phyloP scores from a whole-genome alignment of 2,888 invertebrate species.

The Apamea sordens region DNA sequence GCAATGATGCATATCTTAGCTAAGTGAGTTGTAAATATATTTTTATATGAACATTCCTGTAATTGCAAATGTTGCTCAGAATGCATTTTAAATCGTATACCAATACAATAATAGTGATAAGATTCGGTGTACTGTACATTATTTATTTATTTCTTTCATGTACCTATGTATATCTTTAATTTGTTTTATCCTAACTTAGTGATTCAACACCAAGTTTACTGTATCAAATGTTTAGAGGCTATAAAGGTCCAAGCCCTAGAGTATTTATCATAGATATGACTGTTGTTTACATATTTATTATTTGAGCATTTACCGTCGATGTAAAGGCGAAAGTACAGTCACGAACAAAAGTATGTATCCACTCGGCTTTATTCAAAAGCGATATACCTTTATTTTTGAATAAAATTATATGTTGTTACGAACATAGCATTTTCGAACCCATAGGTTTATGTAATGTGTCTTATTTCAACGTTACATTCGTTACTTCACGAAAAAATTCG shows the following conservation, averaged over 20 bases:
- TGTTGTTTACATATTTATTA: constrained; percentile 50
- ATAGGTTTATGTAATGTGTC: no score
- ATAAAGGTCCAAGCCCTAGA: constrained; percentile 26
- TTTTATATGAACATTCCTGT: constrained; percentile 64
- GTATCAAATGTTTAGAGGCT: constrained; percentile 50
- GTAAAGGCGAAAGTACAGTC: constrained; percentile 4
- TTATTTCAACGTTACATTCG: no score
- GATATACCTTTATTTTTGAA: no score
- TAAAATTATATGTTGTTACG: no score
- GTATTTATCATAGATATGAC: constrained; percentile 42
- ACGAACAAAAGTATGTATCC: no score
- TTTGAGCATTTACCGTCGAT: constrained; percentile 37
- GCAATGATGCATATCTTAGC: constrained; percentile 52
- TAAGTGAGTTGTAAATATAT: constrained; percentile 60
- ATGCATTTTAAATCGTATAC: constrained; percentile 41
- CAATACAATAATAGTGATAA: constrained; percentile 11
- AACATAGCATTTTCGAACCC: no score
- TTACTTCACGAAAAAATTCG: no score
- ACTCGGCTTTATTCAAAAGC: no score
- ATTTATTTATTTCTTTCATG: constrained; percentile 7
- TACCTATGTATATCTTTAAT: neutral
- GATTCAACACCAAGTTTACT: constrained; percentile 8
- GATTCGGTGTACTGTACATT: constrained; percentile 12
- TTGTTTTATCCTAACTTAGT: constrained; percentile 2
- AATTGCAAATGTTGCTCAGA: constrained; percentile 30